These are phyloP conservation scores for Diogma glabrata DNA, from an alignment of 2,888 invertebrate genomes.

Conservation along the genomic window DNA sequence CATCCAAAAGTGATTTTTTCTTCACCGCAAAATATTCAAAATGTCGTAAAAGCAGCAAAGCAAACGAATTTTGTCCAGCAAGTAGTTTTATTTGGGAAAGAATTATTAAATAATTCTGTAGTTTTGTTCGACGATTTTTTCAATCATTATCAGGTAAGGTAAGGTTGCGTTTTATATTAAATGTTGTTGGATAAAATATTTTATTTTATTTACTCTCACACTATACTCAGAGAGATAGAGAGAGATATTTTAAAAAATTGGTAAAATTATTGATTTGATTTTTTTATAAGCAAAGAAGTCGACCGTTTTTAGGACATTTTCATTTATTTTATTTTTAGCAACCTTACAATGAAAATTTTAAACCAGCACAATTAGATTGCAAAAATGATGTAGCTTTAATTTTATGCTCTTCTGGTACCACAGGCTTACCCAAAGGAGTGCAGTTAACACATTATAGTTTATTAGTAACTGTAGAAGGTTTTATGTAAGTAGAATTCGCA, in stretches of 20 bases:
- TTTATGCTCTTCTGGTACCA: too few species aligned
- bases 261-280: too few species aligned
- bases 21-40: slow-evolving; percentile 32
- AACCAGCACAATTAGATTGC: slow-evolving; percentile 35
- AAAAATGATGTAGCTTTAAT: slow-evolving; percentile 45
- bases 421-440: too few species aligned
- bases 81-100: slow-evolving; percentile 46
- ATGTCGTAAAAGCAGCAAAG: slow-evolving; percentile 41
- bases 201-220: too few species aligned
- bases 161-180: too few species aligned
- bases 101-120: slow-evolving; percentile 7
- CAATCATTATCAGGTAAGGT: slow-evolving; percentile 22
- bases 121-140: slow-evolving; percentile 20
- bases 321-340: too few species aligned
- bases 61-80: slow-evolving; percentile 42
- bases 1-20: slow-evolving; percentile 59
- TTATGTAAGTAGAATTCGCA: not conserved
- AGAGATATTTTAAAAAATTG: too few species aligned
- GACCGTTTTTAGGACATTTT: too few species aligned
- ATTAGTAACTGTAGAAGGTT: slow-evolving; percentile 22
- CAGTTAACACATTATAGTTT: too few species aligned
- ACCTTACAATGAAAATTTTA: not conserved
- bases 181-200: too few species aligned
- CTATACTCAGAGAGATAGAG: too few species aligned
- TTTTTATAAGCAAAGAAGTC: not conserved